Base-by-base conservation (phyloP, 1,140 invertebrate species). In the Pararge aegeria region DNA sequence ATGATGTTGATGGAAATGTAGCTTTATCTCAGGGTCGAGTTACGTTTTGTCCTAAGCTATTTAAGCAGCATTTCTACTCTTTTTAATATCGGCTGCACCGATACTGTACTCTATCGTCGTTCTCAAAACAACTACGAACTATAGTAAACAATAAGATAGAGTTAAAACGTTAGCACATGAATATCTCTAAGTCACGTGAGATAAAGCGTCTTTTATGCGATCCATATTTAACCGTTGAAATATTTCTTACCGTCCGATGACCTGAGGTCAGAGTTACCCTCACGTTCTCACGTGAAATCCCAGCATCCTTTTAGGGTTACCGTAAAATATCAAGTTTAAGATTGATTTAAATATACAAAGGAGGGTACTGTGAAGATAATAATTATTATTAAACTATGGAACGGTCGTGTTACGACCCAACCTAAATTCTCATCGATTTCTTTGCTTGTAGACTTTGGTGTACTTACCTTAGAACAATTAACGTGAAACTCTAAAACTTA, bases 211-310 rank as follows among this genome's bases (percentile, higher is more conserved):
- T 46, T 46, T 46, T 21, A 24, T 46, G 12, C 21, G 27, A 34
- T n/a, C 21, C 18, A 52, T 34, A 52, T 37, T 52, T 52, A 37
- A 52, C 50, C 50, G 50, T 52, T 52, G 44, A 52, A 49, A 38
- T 15, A 50, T 49, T 42, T 56, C 54, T 49, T 46, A 51, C 44
- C 20, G 51, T 34, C 24, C 34, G 27, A 34, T 77, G 72, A 79
- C 73, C 80, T 68, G 6, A 68, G 80, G 80, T 78, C 78, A 72
- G 52, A 61, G 49, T 52, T 68, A 80, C 78, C 73, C 61, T 64
- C 58, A 61, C 50, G 72, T 74, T 83, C 80, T 64, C 80, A 80
- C 73, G 73, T 57, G 27, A 48, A 66, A 30, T 46, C 55, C 52
- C 70, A 75, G 71, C 69, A 75, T 74, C 69, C 64, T 65, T 55